phyloP scores from a whole-genome alignment of 2,888 invertebrate genomes.

The Iselma pallidipennis region DNA sequence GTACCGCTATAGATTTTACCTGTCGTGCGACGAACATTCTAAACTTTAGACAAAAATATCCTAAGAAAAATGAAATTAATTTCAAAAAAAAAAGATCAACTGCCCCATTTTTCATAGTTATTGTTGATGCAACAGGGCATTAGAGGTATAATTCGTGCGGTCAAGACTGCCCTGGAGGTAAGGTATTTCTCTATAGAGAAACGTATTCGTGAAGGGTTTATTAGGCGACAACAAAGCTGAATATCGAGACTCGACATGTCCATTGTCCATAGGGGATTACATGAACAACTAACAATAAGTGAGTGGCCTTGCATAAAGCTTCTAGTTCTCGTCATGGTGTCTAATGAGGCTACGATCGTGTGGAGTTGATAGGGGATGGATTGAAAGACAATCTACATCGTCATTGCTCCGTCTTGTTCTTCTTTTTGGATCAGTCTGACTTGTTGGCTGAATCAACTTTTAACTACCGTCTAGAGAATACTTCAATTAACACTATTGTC shows the following conservation, averaged over 20 bases:
- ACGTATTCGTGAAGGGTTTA: conserved; percentile 40
- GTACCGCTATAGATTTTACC: not conserved
- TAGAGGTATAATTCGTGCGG: no score
- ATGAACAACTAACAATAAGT: no score
- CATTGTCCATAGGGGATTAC: conserved; percentile 48
- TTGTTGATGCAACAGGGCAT: no score
- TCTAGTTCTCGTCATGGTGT: conserved; percentile 33
- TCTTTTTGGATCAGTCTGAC: not conserved
- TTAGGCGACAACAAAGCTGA: conserved; percentile 48
- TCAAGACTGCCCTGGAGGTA: no score
- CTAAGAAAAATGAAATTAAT: no score
- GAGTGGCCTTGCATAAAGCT: conserved; percentile 34
- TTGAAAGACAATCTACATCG: conserved; percentile 34
- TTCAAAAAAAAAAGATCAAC: no score
- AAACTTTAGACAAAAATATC: no score
- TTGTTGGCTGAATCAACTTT: conserved; percentile 8
- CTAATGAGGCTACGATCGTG: conserved; percentile 37
- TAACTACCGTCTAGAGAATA: conserved; percentile 32
- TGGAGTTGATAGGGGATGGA: conserved; percentile 36
- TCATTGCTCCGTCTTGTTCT: conserved; percentile 20
- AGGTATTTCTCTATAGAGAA: no score
- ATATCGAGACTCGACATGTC: conserved; percentile 41
- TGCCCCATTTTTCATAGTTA: no score
- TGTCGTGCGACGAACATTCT: conserved; percentile 1
- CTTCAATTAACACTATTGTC: conserved; percentile 33